Percentiles rank a stretch among this genome's conserved stretches.
These are phyloP conservation scores for Oxycera nigricornis DNA, from an alignment of 2,888 invertebrate genomes.

Conservation along the genomic window DNA sequence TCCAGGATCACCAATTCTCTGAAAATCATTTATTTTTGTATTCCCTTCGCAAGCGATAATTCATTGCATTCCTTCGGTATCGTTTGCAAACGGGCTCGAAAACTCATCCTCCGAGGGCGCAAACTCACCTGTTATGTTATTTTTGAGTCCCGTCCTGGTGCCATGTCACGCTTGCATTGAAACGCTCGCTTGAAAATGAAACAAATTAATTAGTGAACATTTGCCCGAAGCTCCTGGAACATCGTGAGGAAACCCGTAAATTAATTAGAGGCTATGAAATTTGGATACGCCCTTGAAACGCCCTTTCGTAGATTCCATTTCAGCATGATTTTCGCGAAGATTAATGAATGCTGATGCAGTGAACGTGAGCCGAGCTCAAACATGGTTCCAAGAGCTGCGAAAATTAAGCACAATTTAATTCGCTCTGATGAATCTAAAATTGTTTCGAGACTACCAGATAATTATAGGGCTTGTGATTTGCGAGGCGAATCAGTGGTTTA, in stretches of 20 bases:
- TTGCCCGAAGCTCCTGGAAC: neutral
- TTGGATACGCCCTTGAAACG: slow-evolving; percentile 36
- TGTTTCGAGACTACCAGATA: neutral
- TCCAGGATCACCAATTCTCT: neutral
- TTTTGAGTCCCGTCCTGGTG: no score
- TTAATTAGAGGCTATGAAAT: slow-evolving; percentile 37
- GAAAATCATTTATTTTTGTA: neutral
- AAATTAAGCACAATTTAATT: neutral
- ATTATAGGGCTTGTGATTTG: neutral
- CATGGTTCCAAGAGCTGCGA: neutral
- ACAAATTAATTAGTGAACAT: slow-evolving; percentile 34
- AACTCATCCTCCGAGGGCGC: neutral
- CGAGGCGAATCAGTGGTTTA: neutral
- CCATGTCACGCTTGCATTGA: no score
- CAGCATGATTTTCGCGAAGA: slow-evolving; percentile 9
- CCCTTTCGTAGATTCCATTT: slow-evolving; percentile 3
- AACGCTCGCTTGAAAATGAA: slow-evolving; percentile 19
- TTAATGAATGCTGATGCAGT: slow-evolving; percentile 19
- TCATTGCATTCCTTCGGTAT: slow-evolving; percentile 10
- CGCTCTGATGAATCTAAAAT: neutral
- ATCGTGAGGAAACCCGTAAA: slow-evolving; percentile 5
- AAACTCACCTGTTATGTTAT: slow-evolving; percentile 32
- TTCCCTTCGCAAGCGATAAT: neutral
- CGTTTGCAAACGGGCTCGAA: neutral
- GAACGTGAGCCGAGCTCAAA: neutral